Base-by-base conservation (phyloP, 2,113 vertebrate species). In the Suncus etruscus region DNA sequence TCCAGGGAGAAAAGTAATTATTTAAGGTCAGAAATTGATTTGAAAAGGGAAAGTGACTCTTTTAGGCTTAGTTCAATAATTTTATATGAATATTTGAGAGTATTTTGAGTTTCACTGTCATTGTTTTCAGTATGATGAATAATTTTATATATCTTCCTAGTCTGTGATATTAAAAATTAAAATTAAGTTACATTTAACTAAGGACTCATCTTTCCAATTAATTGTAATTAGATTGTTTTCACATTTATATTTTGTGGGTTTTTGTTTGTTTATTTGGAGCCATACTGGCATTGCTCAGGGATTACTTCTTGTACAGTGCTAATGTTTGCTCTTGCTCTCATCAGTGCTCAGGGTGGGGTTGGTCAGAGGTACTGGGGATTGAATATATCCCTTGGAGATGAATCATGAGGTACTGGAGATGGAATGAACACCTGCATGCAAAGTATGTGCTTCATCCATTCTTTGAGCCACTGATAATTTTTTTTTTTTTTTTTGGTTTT, bases 241-340 rank as follows among this genome's bases (percentile, higher is more conserved):
- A 68, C 51, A 51, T 93, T 74, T 63, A 16, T 76, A 45, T 83
- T 91, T 94, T 89, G 54, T 89, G 65, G 73, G 75, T 16, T 61
- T 61, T 61, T 61, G 58, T 61, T 61, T 61, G 58, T 61, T 61
- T 61, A 61, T 22, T 61, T 61, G 58, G 58, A 5, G 58, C 18
- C 18, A 61, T 16, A 61, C 58, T 61, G 58, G 58, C 18, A 61
- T 16, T 61, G 18, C 58, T 61, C 58, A 61, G 58, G 18, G 15
- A 54, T 15, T 54, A 15, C 51, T 54, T 54, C 51, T 54, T 8
- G 10, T 54, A 61, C 18, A 61, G 58, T 61, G 58, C 58, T 22
- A 20, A 6, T 61, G 58, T 61, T 61, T 61, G 58, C 58, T 61
- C 58, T 61, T 61, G 54, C 15, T 61, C 58, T 61, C 58, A 61